Evolutionary conservation across 2,797 vertebrate species (phyloP).

Genomic region (Gastrophryne carolinensis): DNA sequence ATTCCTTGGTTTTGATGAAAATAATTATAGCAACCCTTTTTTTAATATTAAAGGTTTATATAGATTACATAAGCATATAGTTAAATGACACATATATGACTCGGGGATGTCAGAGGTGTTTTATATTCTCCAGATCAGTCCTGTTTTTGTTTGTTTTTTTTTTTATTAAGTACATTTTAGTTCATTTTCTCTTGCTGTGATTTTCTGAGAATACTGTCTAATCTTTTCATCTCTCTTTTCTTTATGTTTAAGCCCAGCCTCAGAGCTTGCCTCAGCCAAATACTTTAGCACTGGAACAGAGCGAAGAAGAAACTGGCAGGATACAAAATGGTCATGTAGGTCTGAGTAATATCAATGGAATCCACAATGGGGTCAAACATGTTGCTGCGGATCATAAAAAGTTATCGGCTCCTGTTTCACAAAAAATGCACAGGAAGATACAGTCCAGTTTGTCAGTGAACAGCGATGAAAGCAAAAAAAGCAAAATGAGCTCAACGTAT

Average conservation of each 20-base stretch:
- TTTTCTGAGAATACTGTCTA: slow-evolving; percentile 40
- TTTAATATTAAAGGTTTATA: too few species aligned
- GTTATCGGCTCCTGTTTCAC: slow-evolving; percentile 81
- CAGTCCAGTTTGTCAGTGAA: slow-evolving; percentile 93
- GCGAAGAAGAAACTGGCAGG: slow-evolving; percentile 68
- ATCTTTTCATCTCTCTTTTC: slow-evolving; percentile 35
- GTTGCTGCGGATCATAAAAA: slow-evolving; percentile 70
- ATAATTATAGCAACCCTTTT: too few species aligned
- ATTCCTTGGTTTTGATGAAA: too few species aligned
- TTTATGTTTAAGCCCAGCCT: slow-evolving; percentile 80
- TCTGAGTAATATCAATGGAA: slow-evolving; percentile 77
- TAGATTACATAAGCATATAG: too few species aligned
- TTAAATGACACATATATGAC: not conserved
- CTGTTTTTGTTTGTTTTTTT: too few species aligned
- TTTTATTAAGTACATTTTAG: slow-evolving; percentile 18
- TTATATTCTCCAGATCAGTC: not conserved
- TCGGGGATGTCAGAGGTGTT: not conserved
- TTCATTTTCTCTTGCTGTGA: slow-evolving; percentile 18
- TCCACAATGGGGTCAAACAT: slow-evolving; percentile 67
- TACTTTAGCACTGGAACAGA: slow-evolving; percentile 64
- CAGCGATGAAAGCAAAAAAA: slow-evolving; percentile 87
- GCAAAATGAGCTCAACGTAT: slow-evolving; percentile 84
- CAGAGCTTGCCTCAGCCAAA: slow-evolving; percentile 75
- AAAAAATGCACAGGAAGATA: slow-evolving; percentile 91
- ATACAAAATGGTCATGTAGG: slow-evolving; percentile 70